Percentiles rank a stretch among this genome's conserved stretches.
These are phyloP conservation scores for Protosalanx chinensis DNA, from an alignment of 2,797 vertebrate genomes.

Conservation along the genomic window DNA sequence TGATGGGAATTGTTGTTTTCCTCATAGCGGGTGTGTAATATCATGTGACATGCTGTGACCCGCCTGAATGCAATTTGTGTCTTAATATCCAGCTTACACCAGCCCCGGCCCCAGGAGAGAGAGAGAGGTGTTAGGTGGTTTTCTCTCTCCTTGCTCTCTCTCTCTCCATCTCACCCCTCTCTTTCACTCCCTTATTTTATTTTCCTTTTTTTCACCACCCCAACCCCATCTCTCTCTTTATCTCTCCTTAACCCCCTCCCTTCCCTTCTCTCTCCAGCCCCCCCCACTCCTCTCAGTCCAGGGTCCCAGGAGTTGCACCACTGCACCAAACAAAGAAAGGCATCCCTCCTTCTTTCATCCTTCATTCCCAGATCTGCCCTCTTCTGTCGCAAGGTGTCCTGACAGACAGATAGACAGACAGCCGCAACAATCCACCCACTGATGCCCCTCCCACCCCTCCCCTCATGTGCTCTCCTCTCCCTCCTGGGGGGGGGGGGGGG, in stretches of 20 bases:
- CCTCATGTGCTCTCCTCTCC: slow-evolving; percentile 14
- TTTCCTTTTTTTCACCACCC: neutral
- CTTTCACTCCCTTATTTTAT: neutral
- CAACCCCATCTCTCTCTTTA: slow-evolving; percentile 5
- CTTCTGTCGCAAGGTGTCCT: slow-evolving; percentile 44
- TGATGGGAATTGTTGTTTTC: slow-evolving; percentile 99
- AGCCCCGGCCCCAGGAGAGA: slow-evolving; percentile 81
- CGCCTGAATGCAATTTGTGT: slow-evolving; percentile 99
- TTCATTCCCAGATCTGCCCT: slow-evolving; percentile 36
- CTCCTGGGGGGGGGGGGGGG: slow-evolving; percentile 7
- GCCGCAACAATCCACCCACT: slow-evolving; percentile 82
- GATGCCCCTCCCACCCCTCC: slow-evolving; percentile 76
- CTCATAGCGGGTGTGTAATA: slow-evolving; percentile 95
- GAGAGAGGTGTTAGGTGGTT: slow-evolving; percentile 69
- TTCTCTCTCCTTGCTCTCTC: slow-evolving; percentile 21
- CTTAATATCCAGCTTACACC: slow-evolving; percentile 97
- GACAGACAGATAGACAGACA: slow-evolving; percentile 32
- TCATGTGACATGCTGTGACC: slow-evolving; percentile 96
- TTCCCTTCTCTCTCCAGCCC: slow-evolving; percentile 11
- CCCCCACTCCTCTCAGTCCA: slow-evolving; percentile 12
- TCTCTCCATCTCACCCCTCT: slow-evolving; percentile 23
- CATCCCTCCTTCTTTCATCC: slow-evolving; percentile 44
- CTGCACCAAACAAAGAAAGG: slow-evolving; percentile 67
- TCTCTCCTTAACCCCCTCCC: neutral
- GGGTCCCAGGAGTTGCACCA: slow-evolving; percentile 63